Evolutionary conservation across 2,113 vertebrate genomes (phyloP).

Genomic region (Myocastor coypus): DNA sequence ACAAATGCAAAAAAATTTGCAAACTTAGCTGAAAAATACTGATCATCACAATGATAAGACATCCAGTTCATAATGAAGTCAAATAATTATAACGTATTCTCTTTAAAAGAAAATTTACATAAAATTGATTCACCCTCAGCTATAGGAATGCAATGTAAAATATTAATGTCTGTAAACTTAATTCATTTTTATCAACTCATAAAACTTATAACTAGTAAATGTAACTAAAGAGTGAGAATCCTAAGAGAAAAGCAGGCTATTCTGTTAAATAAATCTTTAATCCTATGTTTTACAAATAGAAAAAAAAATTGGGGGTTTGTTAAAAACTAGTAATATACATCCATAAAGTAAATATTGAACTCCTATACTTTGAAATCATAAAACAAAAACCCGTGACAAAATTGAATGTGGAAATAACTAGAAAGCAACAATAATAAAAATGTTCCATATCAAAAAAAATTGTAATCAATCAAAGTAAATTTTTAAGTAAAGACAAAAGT

Average conservation of each 20-base stretch:
- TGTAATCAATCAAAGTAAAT: neutral
- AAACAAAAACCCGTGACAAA: neutral
- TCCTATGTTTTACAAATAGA: neutral
- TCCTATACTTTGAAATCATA: neutral
- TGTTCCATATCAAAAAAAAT: neutral
- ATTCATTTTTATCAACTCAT: neutral
- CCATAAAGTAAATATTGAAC: neutral
- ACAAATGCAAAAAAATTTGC: neutral
- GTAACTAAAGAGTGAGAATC: neutral
- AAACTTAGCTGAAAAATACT: neutral
- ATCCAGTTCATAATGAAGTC: neutral
- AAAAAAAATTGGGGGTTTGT: neutral
- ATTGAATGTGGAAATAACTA: neutral
- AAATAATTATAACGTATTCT: slow-evolving; percentile 23
- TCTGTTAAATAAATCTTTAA: slow-evolving; percentile 2
- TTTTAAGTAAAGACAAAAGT: neutral
- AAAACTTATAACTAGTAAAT: neutral
- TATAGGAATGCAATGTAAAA: neutral
- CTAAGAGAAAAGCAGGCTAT: neutral
- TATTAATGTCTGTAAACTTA: neutral
- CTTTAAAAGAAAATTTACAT: neutral
- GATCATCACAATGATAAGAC: neutral
- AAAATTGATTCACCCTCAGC: neutral
- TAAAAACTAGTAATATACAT: neutral
- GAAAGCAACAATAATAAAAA: neutral